A percentile compares a stretch with the other conserved stretches of the same genome.
Evolutionary conservation across 2,888 invertebrate species (phyloP).

Genomic region (Pteria penguin): DNA sequence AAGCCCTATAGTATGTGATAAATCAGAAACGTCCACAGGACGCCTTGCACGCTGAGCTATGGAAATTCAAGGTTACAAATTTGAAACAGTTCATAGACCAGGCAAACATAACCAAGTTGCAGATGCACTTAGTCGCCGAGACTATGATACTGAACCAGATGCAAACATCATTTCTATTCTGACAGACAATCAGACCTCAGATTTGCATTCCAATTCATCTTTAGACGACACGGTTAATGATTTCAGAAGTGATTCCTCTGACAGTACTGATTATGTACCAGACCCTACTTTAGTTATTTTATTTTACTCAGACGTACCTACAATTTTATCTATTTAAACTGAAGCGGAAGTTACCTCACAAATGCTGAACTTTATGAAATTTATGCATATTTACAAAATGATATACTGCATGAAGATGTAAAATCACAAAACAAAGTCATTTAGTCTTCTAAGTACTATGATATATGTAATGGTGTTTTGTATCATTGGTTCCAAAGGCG

Average conservation of each 20-base stretch:
- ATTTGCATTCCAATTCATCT: too few species aligned
- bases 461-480: constrained; percentile 22
- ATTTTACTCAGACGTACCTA: neutral
- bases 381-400: constrained; percentile 1
- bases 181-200: too few species aligned
- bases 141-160: constrained; percentile 3
- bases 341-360: neutral
- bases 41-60: constrained; percentile 38
- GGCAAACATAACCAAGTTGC: constrained; percentile 18
- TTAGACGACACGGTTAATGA: too few species aligned
- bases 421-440: neutral
- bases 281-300: neutral
- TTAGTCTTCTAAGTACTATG: constrained; percentile 2
- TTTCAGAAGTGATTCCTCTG: too few species aligned
- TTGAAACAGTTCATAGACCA: constrained; percentile 20
- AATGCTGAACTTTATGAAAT: constrained; percentile 12
- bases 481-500: constrained; percentile 34
- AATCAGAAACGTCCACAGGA: constrained; percentile 20
- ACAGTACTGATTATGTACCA: neutral
- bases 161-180: neutral
- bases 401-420: constrained; percentile 7
- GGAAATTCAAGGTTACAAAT: constrained; percentile 38
- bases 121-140: constrained; percentile 32
- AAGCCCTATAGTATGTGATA: constrained; percentile 35
- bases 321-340: neutral